Evolutionary conservation across 2,888 invertebrate species (phyloP).

Genomic region (Noctua fimbriata): DNA sequence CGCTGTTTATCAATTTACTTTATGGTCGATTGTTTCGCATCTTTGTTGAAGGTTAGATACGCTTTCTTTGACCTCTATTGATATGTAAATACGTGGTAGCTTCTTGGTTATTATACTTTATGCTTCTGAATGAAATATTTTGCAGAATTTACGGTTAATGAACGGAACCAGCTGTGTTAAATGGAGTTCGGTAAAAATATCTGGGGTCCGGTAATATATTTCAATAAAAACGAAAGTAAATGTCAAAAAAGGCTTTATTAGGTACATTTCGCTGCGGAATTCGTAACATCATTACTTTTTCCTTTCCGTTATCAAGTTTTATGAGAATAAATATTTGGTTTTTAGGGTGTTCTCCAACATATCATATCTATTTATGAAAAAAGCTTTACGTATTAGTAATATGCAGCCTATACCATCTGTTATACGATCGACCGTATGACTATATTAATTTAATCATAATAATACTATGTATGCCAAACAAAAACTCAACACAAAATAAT

Average conservation of each 20-base stretch:
- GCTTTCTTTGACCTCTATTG: slow-evolving; percentile 74
- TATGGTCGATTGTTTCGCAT: slow-evolving; percentile 56
- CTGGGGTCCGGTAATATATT: slow-evolving; percentile 25
- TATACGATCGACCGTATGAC: not conserved
- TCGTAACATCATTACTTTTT: slow-evolving; percentile 25
- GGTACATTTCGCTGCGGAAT: slow-evolving; percentile 21
- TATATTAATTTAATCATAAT: not conserved
- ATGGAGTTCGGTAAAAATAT: slow-evolving; percentile 18
- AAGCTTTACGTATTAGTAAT: not conserved
- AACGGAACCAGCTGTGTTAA: not conserved
- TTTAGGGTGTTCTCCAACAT: not conserved
- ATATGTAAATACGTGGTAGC: slow-evolving; percentile 29
- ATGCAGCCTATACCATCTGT: not conserved
- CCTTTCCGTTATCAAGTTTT: slow-evolving; percentile 18
- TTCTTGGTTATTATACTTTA: slow-evolving; percentile 5
- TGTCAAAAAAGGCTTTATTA: slow-evolving; percentile 19
- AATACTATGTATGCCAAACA: not conserved
- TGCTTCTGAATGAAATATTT: slow-evolving; percentile 12
- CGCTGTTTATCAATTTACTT: slow-evolving; percentile 53
- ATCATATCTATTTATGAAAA: not conserved
- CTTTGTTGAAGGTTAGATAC: slow-evolving; percentile 59
- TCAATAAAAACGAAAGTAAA: slow-evolving; percentile 39
- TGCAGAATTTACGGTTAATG: not conserved
- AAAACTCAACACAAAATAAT: not conserved
- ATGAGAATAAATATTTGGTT: not conserved